These are phyloP conservation scores for Sparus aurata DNA, from an alignment of 2,797 vertebrate species.

Conservation along the genomic window DNA sequence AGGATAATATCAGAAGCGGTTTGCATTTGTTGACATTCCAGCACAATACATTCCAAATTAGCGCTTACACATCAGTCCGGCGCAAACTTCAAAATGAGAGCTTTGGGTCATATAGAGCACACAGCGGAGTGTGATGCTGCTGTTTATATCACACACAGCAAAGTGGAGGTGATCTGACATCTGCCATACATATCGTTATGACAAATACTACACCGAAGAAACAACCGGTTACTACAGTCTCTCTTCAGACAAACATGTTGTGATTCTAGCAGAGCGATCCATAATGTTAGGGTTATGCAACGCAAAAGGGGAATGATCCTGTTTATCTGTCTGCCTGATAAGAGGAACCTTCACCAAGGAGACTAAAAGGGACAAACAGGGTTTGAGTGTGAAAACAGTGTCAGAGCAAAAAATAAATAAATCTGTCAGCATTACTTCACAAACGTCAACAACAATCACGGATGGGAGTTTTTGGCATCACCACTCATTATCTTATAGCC, in stretches of 20 bases:
- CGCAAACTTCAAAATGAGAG: not conserved
- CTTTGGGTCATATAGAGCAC: slow-evolving; percentile 3
- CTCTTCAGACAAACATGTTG: slow-evolving; percentile 82
- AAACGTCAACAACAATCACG: not conserved
- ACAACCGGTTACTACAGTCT: slow-evolving; percentile 62
- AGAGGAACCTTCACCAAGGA: slow-evolving; percentile 66
- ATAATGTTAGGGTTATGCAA: slow-evolving; percentile 77
- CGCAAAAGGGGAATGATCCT: slow-evolving; percentile 58
- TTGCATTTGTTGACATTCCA: not conserved
- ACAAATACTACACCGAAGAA: slow-evolving; percentile 83
- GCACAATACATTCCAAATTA: not conserved
- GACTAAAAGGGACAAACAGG: slow-evolving; percentile 39
- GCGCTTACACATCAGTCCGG: not conserved
- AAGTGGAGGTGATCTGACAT: slow-evolving; percentile 23
- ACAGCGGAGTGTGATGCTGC: not conserved
- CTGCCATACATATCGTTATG: slow-evolving; percentile 51
- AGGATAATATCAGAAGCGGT: not conserved
- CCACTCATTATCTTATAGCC: slow-evolving; percentile 1
- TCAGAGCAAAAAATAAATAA: slow-evolving; percentile 15
- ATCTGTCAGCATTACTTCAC: slow-evolving; percentile 35
- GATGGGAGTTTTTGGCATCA: not conserved
- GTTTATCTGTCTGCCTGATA: slow-evolving; percentile 77
- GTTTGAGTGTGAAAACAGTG: slow-evolving; percentile 59
- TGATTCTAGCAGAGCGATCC: slow-evolving; percentile 61
- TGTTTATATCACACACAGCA: slow-evolving; percentile 3